phyloP scores from a whole-genome alignment of 2,888 invertebrate species.

The Stratiomys singularior region DNA sequence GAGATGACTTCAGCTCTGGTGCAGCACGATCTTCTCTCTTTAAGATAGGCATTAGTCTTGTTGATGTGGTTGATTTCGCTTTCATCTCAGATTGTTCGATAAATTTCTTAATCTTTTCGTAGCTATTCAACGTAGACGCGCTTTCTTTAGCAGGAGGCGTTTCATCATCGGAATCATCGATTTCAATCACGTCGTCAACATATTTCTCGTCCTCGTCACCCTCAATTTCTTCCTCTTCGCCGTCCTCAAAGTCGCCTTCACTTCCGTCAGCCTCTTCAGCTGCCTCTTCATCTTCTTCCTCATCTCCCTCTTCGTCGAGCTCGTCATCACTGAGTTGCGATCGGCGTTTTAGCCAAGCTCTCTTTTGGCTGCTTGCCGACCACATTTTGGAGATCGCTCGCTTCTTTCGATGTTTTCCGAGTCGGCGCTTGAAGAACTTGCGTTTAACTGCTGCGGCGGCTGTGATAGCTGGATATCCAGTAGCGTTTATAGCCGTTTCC shows the following conservation, averaged over 20 bases:
- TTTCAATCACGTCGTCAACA: conserved; percentile 19
- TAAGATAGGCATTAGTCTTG: background rate
- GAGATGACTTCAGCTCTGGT: background rate
- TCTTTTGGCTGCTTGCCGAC: conserved; percentile 13
- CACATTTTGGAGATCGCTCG: conserved; percentile 8
- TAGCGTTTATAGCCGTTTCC: background rate
- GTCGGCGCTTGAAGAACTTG: background rate
- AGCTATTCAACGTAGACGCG: background rate
- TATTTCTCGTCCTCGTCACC: background rate
- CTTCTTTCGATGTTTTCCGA: background rate
- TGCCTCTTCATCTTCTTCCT: background rate
- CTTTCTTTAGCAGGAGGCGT: background rate
- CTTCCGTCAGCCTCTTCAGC: conserved; percentile 53
- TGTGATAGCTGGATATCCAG: background rate
- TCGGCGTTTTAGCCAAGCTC: background rate
- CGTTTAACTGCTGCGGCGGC: background rate
- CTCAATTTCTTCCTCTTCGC: conserved; percentile 58
- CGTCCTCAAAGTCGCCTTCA: conserved; percentile 53
- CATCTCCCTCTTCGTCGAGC: conserved; percentile 15
- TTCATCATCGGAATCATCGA: conserved; percentile 23
- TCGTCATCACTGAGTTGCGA: background rate
- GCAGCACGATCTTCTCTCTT: background rate
- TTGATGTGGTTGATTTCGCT: background rate
- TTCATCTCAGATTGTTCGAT: conserved; percentile 27
- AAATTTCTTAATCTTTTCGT: conserved; percentile 21